Evolutionary conservation across 2,113 vertebrate species (phyloP).

Genomic region (Coptodon rendalli): DNA sequence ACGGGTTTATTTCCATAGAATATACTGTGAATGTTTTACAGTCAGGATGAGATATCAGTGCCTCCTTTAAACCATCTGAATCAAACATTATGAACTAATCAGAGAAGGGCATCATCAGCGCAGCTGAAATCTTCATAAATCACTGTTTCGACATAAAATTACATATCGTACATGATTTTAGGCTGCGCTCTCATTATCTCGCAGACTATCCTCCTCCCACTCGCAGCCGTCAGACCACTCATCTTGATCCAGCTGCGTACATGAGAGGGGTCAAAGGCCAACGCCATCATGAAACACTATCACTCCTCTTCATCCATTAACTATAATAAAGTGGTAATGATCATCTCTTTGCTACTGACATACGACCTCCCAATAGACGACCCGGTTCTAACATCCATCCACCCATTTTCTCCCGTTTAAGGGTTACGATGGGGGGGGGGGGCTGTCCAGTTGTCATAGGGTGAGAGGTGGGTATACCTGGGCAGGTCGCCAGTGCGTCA

Average conservation of each 20-base stretch:
- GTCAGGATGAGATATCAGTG: background rate
- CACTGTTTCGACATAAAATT: background rate
- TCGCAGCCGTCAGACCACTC: slow-evolving; percentile 44
- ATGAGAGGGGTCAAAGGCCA: slow-evolving; percentile 50
- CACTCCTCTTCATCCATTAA: slow-evolving; percentile 60
- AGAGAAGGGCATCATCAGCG: background rate
- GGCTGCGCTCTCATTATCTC: slow-evolving; percentile 41
- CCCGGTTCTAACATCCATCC: background rate
- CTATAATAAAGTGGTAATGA: slow-evolving; percentile 40
- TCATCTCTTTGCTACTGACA: slow-evolving; percentile 33
- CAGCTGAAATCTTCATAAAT: background rate
- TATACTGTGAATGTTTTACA: accelerated
- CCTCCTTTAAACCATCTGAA: background rate
- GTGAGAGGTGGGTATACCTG: background rate
- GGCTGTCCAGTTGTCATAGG: background rate
- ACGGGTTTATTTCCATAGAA: background rate
- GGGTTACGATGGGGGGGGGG: background rate
- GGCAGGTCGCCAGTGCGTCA: background rate
- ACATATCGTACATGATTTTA: background rate
- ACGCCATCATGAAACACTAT: slow-evolving; percentile 45
- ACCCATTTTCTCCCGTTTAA: background rate
- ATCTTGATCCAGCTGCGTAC: slow-evolving; percentile 57
- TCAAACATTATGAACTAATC: background rate
- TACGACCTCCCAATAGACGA: slow-evolving; percentile 28
- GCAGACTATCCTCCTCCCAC: slow-evolving; percentile 55